These are phyloP conservation scores for Liolophura sinensis DNA, from an alignment of 1,140 invertebrate species.

Conservation along the genomic window DNA sequence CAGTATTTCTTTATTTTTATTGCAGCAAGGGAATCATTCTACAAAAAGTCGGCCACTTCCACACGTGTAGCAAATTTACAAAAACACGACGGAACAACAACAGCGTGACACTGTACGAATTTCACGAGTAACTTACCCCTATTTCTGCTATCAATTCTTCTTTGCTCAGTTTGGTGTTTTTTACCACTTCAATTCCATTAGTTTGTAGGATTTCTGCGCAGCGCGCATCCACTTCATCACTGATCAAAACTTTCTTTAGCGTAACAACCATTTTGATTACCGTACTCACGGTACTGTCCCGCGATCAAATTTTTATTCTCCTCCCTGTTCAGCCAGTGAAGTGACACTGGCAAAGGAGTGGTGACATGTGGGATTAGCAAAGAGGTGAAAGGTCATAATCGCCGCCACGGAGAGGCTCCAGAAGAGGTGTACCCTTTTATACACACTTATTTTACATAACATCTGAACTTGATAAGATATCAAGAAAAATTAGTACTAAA, in stretches of 20 bases:
- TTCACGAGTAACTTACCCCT: constrained; percentile 68
- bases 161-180: constrained; percentile 82
- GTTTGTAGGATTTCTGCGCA: constrained; percentile 79
- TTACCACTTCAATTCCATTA: constrained; percentile 78
- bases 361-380: too few relatives aligned
- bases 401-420: too few relatives aligned
- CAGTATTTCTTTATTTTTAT: too few relatives aligned
- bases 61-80: background rate
- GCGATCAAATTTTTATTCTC: background rate
- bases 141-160: constrained; percentile 85
- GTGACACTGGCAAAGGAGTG: too few relatives aligned
- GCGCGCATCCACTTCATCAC: constrained; percentile 85
- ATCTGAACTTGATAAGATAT: too few relatives aligned
- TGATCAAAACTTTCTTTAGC: constrained; percentile 77
- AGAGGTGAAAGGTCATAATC: too few relatives aligned
- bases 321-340: too few relatives aligned
- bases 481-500: too few relatives aligned
- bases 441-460: too few relatives aligned
- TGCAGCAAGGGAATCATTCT: too few relatives aligned
- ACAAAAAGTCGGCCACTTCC: background rate
- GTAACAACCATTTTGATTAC: constrained; percentile 32
- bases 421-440: too few relatives aligned
- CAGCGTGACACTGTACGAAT: background rate
- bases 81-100: background rate
- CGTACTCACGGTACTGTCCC: background rate